Base-by-base conservation (phyloP, 2,113 vertebrate genomes). In the Heloderma charlesbogerti region DNA sequence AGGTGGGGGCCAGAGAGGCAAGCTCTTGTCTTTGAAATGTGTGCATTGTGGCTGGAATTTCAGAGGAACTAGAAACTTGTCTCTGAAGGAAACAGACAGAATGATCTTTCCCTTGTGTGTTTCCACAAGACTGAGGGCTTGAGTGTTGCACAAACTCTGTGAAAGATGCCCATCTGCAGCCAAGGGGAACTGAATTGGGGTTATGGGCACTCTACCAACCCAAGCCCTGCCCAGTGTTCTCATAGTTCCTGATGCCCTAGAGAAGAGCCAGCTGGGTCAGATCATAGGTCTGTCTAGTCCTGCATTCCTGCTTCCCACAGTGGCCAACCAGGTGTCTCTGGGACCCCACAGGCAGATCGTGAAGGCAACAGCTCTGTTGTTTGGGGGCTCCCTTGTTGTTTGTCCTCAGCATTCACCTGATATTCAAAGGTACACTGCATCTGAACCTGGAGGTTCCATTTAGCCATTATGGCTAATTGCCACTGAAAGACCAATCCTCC, bases 1-100 rank as follows among this genome's bases (percentile, higher is more conserved):
- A 94, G 93, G 92, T 74, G 87, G 81, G 87, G 71, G 93, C 22
- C 29, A 31, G 66, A 45, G 51, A 82, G 10, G 72, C 54, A 1
- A 93, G 89, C 15, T 12, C 69, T 83, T 34, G 71, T 77, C 71
- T 60, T 57, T 29, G 43, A 29, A 66, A 85, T 72, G 29, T 77
- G 1, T 20, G 82, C 29, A 0, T 82, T 3, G 25, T 63, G 92
- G 86, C 71, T 90, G 3, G 45, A 72, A 40, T 80, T 89, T 37
- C 40, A 77, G 75, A 91, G 86, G 67, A 77, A 13, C 1, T 67
- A 51, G 77, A 31, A 67, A 87, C 0, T 0, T 1, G 15, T n/a
- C 16, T n/a, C 18, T 45, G 81, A 1, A 25, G 29, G 66, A 66
- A 86, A 71, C 74, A 79, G 84, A 88, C 29, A 85, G 57, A n/a